phyloP scores from a whole-genome alignment of 2,797 vertebrate genomes.

The Galago senegalensis region DNA sequence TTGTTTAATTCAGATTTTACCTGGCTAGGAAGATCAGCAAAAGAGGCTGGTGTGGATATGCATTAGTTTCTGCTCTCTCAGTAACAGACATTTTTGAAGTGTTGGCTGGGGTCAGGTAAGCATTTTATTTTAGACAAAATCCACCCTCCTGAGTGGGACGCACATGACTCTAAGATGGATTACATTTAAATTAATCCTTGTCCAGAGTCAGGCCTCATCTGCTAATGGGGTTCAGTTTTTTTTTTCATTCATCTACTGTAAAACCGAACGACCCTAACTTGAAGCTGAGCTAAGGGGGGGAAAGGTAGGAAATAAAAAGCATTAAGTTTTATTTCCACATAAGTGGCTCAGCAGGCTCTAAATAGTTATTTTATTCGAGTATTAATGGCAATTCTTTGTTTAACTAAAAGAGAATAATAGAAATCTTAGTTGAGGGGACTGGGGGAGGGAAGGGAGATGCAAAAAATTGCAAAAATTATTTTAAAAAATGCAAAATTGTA shows the following conservation, averaged over 20 bases:
- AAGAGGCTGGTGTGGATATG: neutral
- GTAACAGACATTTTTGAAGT: neutral
- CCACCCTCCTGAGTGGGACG: neutral
- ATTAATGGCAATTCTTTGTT: slow-evolving; percentile 66
- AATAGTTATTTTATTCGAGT: slow-evolving; percentile 67
- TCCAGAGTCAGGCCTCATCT: slow-evolving; percentile 1
- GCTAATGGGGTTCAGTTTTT: slow-evolving; percentile 33
- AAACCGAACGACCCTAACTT: slow-evolving; percentile 37
- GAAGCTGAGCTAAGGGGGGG: neutral
- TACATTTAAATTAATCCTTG: neutral
- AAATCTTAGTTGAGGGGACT: neutral
- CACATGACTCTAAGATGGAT: neutral
- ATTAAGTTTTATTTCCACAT: slow-evolving; percentile 62
- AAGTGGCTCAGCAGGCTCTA: slow-evolving; percentile 55
- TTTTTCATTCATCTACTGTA: slow-evolving; percentile 33
- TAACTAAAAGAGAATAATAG: slow-evolving; percentile 3
- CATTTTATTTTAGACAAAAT: slow-evolving; percentile 14
- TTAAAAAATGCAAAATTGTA: neutral
- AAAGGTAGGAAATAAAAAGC: neutral
- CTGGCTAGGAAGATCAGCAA: neutral
- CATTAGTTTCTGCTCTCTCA: neutral
- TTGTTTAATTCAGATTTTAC: neutral
- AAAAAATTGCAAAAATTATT: neutral
- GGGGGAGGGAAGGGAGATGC: neutral
- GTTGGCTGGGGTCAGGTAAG: neutral